Evolutionary conservation across 2,888 invertebrate genomes (phyloP), one percentile per base, ranked within the genome.

Genomic region (Zaprionus bogoriensis): DNA sequence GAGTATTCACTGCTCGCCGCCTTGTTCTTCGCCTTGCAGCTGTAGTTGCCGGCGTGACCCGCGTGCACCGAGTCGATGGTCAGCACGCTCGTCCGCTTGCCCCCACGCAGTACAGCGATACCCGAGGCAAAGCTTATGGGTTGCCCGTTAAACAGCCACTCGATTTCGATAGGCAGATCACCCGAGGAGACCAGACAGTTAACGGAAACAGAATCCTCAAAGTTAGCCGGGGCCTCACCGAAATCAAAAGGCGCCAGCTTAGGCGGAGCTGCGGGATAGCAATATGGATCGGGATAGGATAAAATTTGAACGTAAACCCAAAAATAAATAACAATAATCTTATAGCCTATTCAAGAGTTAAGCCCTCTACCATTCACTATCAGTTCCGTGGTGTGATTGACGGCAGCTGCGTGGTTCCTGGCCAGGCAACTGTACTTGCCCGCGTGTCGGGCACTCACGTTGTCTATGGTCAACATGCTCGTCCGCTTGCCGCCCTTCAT

Each of bases 401-500:
- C 92, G 63, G 92, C 92, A 73, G 95, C 95, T 60, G 95, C 95
- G 80, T 92, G 91, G 91, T 95, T 96, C 73, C 92, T 93, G 62
- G 95, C 95, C 74, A 93, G 92, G 90, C 96, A 96, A 44, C 95
- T 95, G 90, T 95, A 96, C 88, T 93, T 94, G 73, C 96, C 96
- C 47, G 94, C 93, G 90, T 96, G 95, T 71, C 93, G 92, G 65
- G 94, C 93, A 80, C 93, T 93, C 41, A 94, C 94, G 41, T 93
- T 92, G 69, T 94, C 93, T 73, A 95, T 94, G 77, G 92, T 93
- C 85, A 94, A 89, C 72, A 94, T 92, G 72, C 93, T 93, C 87
- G 93, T 93, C 65, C 93, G 91, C 78, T 92, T 93, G 80, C 93
- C 93, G 81, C 93, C 91, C 89, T 93, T 93, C 47, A 93, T 92